phyloP scores from a whole-genome alignment of 2,888 invertebrate species.

The Leptinotarsa tumamoca region DNA sequence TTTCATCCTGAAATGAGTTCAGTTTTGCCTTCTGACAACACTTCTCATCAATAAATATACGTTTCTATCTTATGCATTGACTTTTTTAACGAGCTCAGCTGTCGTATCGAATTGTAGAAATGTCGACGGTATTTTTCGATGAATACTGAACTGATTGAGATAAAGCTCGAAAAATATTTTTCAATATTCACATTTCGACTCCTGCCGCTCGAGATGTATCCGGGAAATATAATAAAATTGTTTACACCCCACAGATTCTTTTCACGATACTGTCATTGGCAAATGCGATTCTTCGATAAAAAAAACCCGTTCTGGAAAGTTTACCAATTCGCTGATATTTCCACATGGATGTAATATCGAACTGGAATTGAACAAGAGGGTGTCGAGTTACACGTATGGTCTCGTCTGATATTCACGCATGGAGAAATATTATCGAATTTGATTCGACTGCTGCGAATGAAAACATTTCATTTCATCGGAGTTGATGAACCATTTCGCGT shows the following conservation, averaged over 20 bases:
- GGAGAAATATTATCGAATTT: too few relatives aligned
- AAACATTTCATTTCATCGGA: too few relatives aligned
- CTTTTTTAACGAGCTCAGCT: background rate
- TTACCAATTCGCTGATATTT: background rate
- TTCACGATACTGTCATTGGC: background rate
- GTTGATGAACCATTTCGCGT: too few relatives aligned
- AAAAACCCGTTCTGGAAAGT: background rate
- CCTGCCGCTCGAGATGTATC: background rate
- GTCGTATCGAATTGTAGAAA: background rate
- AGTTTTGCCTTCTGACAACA: too few relatives aligned
- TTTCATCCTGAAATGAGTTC: too few relatives aligned
- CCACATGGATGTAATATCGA: background rate
- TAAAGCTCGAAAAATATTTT: background rate
- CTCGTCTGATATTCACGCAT: too few relatives aligned
- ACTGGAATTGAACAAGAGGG: background rate
- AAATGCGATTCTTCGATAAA: background rate
- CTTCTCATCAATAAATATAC: too few relatives aligned
- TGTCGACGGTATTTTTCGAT: background rate
- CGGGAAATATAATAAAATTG: background rate
- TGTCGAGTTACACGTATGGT: background rate
- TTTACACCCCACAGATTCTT: conserved; percentile 1
- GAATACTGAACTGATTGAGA: background rate
- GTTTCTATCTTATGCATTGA: too few relatives aligned
- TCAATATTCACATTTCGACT: conserved; percentile 1
- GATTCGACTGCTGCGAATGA: too few relatives aligned